Conservation (phyloP, 2,888 invertebrate species). For the Kryphioiulus occultus region DNA sequence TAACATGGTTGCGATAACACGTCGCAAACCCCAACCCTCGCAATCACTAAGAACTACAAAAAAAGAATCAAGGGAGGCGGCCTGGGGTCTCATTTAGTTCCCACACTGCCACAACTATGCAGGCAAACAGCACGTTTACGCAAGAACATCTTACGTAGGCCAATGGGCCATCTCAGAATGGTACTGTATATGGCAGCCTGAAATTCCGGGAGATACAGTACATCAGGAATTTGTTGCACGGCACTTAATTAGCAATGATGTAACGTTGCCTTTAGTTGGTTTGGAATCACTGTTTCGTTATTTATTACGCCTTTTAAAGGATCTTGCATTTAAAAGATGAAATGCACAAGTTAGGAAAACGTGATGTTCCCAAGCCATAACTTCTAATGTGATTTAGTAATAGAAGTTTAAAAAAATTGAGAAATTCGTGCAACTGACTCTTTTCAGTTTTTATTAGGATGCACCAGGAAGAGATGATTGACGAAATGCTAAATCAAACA, state of each 20-base stretch:
- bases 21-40: neutral
- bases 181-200: neutral
- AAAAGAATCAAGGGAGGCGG: neutral
- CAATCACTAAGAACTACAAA: slow-evolving; percentile 11
- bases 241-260: neutral
- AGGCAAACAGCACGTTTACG: neutral
- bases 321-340: neutral
- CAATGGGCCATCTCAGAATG: neutral
- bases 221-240: neutral
- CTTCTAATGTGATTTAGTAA: too few relatives aligned
- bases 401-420: too few relatives aligned
- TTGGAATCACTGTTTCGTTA: neutral
- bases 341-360: too few relatives aligned
- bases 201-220: neutral
- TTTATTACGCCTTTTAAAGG: neutral
- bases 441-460: too few relatives aligned
- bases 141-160: neutral
- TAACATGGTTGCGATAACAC: slow-evolving; percentile 34
- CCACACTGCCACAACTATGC: slow-evolving; percentile 38
- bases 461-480: too few relatives aligned
- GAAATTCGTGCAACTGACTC: too few relatives aligned
- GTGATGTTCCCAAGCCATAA: too few relatives aligned
- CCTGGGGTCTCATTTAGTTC: slow-evolving; percentile 37
- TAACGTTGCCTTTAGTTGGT: neutral
- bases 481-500: too few relatives aligned